These are phyloP conservation scores for Bacillus rossius DNA, from an alignment of 1,140 invertebrate species.

Conservation along the genomic window DNA sequence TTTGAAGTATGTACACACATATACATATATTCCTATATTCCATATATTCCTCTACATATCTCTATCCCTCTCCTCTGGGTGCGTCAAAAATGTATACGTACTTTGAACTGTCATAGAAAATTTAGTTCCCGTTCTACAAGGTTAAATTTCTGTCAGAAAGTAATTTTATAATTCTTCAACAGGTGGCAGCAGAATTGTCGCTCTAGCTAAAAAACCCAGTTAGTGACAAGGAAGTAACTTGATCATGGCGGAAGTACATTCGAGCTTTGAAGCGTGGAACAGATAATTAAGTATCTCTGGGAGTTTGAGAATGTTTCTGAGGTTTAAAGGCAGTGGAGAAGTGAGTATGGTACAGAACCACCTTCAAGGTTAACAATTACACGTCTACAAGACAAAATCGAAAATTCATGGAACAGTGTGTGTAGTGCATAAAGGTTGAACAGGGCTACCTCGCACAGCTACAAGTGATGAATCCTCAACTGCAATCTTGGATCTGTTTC, in stretches of 20 bases:
- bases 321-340: background rate
- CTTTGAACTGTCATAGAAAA: background rate
- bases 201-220: background rate
- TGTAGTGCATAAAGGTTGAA: too few species aligned
- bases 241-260: background rate
- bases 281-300: too few species aligned
- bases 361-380: slow-evolving; percentile 2
- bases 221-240: too few species aligned
- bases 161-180: slow-evolving; percentile 1
- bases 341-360: slow-evolving; percentile 1
- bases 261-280: background rate
- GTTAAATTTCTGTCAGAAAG: background rate
- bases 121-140: too few species aligned
- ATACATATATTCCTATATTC: too few species aligned
- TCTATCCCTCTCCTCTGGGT: too few species aligned
- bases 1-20: too few species aligned
- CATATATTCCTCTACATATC: too few species aligned
- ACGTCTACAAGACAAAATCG: background rate
- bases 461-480: too few species aligned
- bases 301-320: background rate
- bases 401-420: too few species aligned
- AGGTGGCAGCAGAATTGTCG: background rate
- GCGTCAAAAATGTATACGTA: background rate
- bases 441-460: too few species aligned
- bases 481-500: too few species aligned